Evolutionary conservation across 37 sponge, comb jelly and placozoan genomes (phyloP), one percentile per base, ranked within the genome.

Genomic region (Theonella swinhoei): DNA sequence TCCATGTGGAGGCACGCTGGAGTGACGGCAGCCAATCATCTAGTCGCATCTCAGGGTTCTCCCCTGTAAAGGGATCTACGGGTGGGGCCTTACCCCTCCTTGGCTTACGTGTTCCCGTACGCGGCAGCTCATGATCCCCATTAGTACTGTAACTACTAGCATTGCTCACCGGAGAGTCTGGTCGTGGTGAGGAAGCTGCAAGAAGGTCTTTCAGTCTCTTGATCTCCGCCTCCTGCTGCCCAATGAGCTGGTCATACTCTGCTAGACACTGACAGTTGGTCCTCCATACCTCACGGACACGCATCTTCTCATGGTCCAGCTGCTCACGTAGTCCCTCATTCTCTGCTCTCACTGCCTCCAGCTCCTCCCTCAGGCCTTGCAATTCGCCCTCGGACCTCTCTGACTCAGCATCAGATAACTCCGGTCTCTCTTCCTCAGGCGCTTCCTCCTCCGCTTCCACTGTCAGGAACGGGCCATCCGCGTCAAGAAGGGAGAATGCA

Each of bases 231-330:
- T 78, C 79, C 39, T 63, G 28, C 30, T 30, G 22, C 4, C 40
- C 25, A 30, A 78, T 62, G 1, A 63, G 23, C 31, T 62, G 66
- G 35, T 78, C 40, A 36, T 63, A 64, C 65, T 65, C 66, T 23
- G 64, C 62, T 38, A 78, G 1, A 11, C 25, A n/a, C 41, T 62
- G 66, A 26, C 79, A 78, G 36, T 78, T 78, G n/a, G 37, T 62
- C 28, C 38, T 64, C 79, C 66, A 78, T 1, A 63, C 24, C 19
- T 64, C 66, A 36, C 40, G 37, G 25, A 24, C 23, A 26, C 41
- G 29, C 0, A 31, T 38, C 40, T 64, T 62, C 66, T 78, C 64
- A 23, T 23, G 37, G 4, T 63, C 8, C 37, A 78, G 65, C n/a
- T 62, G 38, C 62, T 62, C 40, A 25, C n/a, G 5, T 1, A 78